Base-by-base conservation (phyloP, 2,797 vertebrate genomes). In the Gambelia wislizenii region DNA sequence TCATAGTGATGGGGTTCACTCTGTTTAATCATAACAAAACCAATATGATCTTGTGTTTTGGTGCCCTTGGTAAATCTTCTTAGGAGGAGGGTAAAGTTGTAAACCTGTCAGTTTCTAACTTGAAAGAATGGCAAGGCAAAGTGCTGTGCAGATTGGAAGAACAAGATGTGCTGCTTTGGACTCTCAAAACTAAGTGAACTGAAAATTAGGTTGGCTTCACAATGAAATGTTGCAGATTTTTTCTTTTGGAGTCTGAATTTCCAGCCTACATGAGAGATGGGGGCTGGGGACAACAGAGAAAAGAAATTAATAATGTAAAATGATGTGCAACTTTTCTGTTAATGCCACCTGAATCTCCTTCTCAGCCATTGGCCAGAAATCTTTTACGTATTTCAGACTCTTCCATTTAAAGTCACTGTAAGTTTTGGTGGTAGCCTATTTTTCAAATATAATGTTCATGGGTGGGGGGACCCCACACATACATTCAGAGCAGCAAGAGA, bases 31-130 rank as follows among this genome's bases (percentile, higher is more conserved):
- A 61, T 13, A 83, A 44, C n/a, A 3, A 72, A 79, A 59, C 39
- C 64, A 83, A 33, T 70, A 83, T 72, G 80, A 59, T 86, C 42
- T 47, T 81, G 52, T 77, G 70, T n/a, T 36, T 39, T 79, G 52
- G 18, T 84, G 83, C 33, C 87, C 77, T 56, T 79, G 84, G 80
- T 78, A 82, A 79, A 30, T 82, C 83, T 86, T 84, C 87, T 16
- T 61, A 39, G 44, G 61, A 61, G 36, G 44, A 39, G 56, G 83
- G 49, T 2, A 79, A 64, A 61, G 76, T 83, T 87, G 76, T 64
- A 88, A 77, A 88, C 36, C 78, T 83, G 75, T 92, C 61, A 16
- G 3, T 30, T 78, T 56, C 83, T 70, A 6, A 36, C 0, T 33
- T 52, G 44, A 25, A n/a, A 30, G 47, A 59, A n/a, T 87, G 76